Evolutionary conservation across 2,113 vertebrate species (phyloP), one percentile per base, ranked within the genome.

Genomic region (Periophthalmodon schlosseri): DNA sequence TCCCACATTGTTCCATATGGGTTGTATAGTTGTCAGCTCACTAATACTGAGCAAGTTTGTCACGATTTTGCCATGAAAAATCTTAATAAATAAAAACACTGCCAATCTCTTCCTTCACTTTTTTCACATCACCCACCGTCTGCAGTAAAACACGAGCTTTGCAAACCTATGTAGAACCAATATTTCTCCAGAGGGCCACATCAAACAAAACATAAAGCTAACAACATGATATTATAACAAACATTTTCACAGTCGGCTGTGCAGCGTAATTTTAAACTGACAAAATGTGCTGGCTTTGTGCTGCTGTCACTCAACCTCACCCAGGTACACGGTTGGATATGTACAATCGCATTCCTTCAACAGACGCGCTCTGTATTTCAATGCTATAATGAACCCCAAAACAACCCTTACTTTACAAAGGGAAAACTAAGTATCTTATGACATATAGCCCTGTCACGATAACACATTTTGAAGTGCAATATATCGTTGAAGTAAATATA

Each of bases 221-320:
- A 85, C 72, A 70, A 79, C 84, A 66, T 83, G 72, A 77, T 84
- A 75, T 84, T 84, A 72, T 76, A 84, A 86, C 73, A 83, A 87
- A 82, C 78, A 80, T 73, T 82, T 76, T 85, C 14, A 68, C 76
- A 78, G 77, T 84, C 73, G 72, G 78, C 82, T 70, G 64, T 47
- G 50, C 72, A 28, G 68, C 74, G 73, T 82, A 72, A 85, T 86
- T 79, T 88, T 76, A 79, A 84, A 73, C 21, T 54, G 72, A 68
- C n/a, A 49, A 70, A 84, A 82, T 72, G 52, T 75, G 82, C 81
- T 73, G 78, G 82, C 75, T 71, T 75, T 57, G 58, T 84, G 36
- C 34, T 63, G 60, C 77, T 84, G 81, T 72, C 79, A 75, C 68
- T 84, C 80, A 87, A 70, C 79, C 34, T 52, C 76, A 84, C 70